These are phyloP conservation scores for Falco berigora DNA, from an alignment of 2,797 vertebrate species.

Conservation along the genomic window DNA sequence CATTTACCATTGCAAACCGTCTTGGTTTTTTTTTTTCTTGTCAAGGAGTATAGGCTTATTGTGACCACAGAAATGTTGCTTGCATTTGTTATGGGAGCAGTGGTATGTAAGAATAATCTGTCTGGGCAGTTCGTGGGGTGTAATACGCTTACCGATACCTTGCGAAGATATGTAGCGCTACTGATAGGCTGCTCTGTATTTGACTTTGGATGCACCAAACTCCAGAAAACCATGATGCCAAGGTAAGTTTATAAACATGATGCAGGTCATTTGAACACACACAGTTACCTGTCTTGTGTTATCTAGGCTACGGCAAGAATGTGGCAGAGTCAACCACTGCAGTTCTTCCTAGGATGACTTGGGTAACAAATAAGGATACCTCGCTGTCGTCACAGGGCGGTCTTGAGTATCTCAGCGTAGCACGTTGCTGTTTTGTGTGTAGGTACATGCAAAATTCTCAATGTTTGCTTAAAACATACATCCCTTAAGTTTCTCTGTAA, in stretches of 20 bases:
- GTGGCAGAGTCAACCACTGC: neutral
- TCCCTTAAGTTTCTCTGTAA: accelerated
- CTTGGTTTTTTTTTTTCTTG: too few species aligned
- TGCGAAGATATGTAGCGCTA: neutral
- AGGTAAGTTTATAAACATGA: neutral
- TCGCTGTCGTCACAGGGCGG: neutral
- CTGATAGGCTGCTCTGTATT: neutral
- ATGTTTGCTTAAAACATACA: neutral
- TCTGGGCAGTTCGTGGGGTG: neutral
- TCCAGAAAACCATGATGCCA: neutral
- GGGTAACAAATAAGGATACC: neutral
- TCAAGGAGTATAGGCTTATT: neutral
- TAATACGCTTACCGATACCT: neutral
- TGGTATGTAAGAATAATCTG: neutral
- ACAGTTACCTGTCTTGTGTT: neutral
- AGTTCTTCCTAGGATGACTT: neutral
- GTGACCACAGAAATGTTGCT: neutral
- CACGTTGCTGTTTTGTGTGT: neutral
- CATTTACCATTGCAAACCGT: neutral
- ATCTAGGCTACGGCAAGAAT: accelerated
- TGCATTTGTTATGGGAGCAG: neutral
- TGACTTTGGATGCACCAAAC: neutral
- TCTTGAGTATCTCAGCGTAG: neutral
- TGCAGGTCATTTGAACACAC: neutral
- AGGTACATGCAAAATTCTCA: neutral